A percentile compares a stretch with the other conserved stretches of the same genome.
Conservation (phyloP, 2,797 vertebrate genomes). For the Anabas testudineus region DNA sequence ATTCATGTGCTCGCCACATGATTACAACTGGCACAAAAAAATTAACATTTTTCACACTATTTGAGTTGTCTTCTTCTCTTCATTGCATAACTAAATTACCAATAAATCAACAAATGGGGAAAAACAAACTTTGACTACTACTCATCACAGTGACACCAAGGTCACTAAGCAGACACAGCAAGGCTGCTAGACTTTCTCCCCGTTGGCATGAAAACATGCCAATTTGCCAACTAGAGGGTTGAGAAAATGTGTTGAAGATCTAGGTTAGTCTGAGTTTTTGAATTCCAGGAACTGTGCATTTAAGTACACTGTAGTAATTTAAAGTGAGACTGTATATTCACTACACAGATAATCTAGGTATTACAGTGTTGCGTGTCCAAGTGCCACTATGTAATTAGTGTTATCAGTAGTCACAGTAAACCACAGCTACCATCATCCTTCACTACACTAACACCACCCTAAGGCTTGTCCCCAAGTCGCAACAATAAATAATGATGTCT, state of each 20-base stretch:
- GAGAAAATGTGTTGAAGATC: conserved; percentile 13
- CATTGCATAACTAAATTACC: background rate
- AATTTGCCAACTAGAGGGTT: conserved; percentile 9
- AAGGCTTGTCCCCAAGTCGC: conserved; percentile 3
- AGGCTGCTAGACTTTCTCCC: conserved; percentile 20
- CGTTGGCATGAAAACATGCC: conserved; percentile 11
- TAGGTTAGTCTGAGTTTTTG: background rate
- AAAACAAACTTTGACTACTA: too few species aligned
- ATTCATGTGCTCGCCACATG: too few species aligned
- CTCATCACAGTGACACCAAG: too few species aligned
- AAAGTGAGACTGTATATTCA: background rate
- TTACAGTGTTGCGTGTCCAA: conserved; percentile 11
- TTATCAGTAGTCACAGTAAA: conserved; percentile 33
- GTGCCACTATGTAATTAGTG: conserved; percentile 1
- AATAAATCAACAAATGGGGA: background rate
- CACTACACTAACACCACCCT: conserved; percentile 19
- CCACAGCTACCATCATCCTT: conserved; percentile 18
- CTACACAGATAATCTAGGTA: conserved; percentile 11
- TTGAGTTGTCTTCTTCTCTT: background rate
- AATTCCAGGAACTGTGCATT: conserved; percentile 11
- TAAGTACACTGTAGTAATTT: conserved; percentile 6
- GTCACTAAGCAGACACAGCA: conserved; percentile 26
- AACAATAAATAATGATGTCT: conserved; percentile 29
- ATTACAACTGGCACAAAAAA: too few species aligned
- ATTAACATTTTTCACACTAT: too few species aligned